phyloP scores from a whole-genome alignment of 92 coral and sea anemone genomes.

The Isaurus tuberculatus region DNA sequence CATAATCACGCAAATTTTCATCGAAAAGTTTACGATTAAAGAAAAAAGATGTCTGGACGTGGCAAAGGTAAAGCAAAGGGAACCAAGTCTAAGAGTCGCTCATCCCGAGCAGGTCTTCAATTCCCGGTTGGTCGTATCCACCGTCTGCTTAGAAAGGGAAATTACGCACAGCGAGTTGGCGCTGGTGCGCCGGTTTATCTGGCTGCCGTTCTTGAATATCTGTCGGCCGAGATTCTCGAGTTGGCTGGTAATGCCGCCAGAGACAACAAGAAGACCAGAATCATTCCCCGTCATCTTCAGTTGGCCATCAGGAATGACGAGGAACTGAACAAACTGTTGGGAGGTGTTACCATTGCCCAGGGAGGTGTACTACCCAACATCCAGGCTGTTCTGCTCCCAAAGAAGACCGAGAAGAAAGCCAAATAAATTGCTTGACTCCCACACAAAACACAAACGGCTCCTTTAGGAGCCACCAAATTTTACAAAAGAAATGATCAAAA shows the following conservation, averaged over 20 bases:
- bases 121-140: not conserved
- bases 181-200: conserved; percentile 5
- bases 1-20: too few species aligned
- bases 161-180: conserved; percentile 22
- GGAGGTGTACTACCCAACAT: conserved; percentile 56
- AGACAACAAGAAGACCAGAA: conserved; percentile 23
- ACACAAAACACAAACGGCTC: too few species aligned
- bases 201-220: not conserved
- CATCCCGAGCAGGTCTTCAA: conserved; percentile 3
- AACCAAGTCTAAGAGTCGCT: not conserved
- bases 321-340: conserved; percentile 4
- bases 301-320: conserved; percentile 18
- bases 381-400: conserved; percentile 73
- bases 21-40: too few species aligned
- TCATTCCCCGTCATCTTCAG: conserved; percentile 23
- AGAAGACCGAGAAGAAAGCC: conserved; percentile 65
- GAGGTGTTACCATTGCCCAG: conserved; percentile 14
- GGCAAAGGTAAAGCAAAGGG: conserved; percentile 8
- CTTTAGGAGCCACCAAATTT: too few species aligned
- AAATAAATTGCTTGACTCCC: conserved; percentile 30
- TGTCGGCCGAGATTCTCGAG: conserved; percentile 21
- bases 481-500: too few species aligned
- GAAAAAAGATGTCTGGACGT: not conserved
- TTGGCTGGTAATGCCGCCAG: conserved; percentile 22
- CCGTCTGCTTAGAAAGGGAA: conserved; percentile 25